These are phyloP conservation scores for Sprattus sprattus DNA, from an alignment of 2,113 vertebrate genomes.

Conservation along the genomic window DNA sequence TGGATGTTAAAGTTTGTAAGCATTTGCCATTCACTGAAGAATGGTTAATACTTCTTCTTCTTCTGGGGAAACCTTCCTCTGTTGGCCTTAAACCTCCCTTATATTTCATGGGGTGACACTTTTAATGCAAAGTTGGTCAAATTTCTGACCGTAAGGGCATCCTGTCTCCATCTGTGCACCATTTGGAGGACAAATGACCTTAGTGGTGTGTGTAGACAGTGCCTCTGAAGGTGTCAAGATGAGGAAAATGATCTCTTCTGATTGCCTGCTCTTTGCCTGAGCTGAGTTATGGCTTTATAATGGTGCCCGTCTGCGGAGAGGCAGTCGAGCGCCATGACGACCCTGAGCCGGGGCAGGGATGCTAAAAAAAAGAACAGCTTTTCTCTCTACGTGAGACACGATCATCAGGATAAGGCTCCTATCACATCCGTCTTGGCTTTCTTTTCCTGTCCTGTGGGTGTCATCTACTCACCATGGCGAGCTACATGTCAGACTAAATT, in stretches of 20 bases:
- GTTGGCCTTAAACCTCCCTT: not conserved
- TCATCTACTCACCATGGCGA: not conserved
- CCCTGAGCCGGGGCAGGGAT: not conserved
- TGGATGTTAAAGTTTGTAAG: not conserved
- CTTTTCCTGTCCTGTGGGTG: not conserved
- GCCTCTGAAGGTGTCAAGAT: not conserved
- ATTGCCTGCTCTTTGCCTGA: not conserved
- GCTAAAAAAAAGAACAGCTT: not conserved
- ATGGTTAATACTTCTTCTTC: not conserved
- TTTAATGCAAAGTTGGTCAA: not conserved
- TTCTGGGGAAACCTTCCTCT: not conserved
- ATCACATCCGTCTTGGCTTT: not conserved
- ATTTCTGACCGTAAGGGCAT: not conserved
- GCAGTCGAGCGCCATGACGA: not conserved
- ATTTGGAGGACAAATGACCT: not conserved
- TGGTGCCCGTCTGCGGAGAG: not conserved
- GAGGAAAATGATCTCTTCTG: not conserved
- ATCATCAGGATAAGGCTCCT: not conserved
- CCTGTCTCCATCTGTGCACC: not conserved
- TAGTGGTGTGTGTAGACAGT: not conserved
- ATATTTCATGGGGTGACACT: not conserved
- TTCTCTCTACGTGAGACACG: not conserved
- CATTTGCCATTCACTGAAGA: not conserved
- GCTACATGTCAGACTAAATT: not conserved
- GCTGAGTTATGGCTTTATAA: constrained; percentile 3